Percentiles rank a stretch among this genome's conserved stretches.
phyloP scores from a whole-genome alignment of 2,797 vertebrate genomes.

The Rhinichthys osculus region DNA sequence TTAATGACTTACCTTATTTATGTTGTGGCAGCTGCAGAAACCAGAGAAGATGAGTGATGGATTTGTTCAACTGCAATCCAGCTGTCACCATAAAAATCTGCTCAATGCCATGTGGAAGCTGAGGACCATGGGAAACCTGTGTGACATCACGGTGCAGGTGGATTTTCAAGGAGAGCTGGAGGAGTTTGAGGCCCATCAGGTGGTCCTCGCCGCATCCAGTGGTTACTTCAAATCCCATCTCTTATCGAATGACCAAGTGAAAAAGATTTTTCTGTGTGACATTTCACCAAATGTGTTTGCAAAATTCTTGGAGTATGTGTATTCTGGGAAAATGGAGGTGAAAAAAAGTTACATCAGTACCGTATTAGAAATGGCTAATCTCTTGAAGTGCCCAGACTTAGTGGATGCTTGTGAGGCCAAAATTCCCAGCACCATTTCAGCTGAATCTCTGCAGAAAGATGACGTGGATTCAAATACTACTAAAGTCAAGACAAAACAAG shows the following conservation, averaged over 20 bases:
- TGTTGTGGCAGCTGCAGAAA: slow-evolving; percentile 58
- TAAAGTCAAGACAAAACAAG: slow-evolving; percentile 40
- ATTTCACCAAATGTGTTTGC: slow-evolving; percentile 83
- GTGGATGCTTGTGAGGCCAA: slow-evolving; percentile 79
- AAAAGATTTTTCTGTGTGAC: slow-evolving; percentile 81
- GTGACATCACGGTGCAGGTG: slow-evolving; percentile 90
- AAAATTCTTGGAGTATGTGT: slow-evolving; percentile 92
- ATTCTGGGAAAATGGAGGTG: slow-evolving; percentile 88
- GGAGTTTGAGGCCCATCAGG: slow-evolving; percentile 91
- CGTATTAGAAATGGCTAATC: slow-evolving; percentile 83
- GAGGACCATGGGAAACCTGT: slow-evolving; percentile 85
- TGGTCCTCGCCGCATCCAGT: slow-evolving; percentile 92
- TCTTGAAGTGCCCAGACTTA: slow-evolving; percentile 88
- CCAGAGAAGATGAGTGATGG: slow-evolving; percentile 81
- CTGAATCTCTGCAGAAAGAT: slow-evolving; percentile 2
- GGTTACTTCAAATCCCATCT: slow-evolving; percentile 91
- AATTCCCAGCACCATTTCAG: slow-evolving; percentile 2
- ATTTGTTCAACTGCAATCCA: slow-evolving; percentile 85
- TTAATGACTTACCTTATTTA: neutral
- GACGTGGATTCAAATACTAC: neutral
- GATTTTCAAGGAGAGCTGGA: slow-evolving; percentile 84
- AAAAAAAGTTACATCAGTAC: slow-evolving; percentile 81
- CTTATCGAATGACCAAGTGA: slow-evolving; percentile 77
- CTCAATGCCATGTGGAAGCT: slow-evolving; percentile 89
- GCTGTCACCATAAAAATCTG: slow-evolving; percentile 83